Evolutionary conservation across 2,888 invertebrate genomes (phyloP), one percentile per base, ranked within the genome.

Genomic region (Andrena minutula): DNA sequence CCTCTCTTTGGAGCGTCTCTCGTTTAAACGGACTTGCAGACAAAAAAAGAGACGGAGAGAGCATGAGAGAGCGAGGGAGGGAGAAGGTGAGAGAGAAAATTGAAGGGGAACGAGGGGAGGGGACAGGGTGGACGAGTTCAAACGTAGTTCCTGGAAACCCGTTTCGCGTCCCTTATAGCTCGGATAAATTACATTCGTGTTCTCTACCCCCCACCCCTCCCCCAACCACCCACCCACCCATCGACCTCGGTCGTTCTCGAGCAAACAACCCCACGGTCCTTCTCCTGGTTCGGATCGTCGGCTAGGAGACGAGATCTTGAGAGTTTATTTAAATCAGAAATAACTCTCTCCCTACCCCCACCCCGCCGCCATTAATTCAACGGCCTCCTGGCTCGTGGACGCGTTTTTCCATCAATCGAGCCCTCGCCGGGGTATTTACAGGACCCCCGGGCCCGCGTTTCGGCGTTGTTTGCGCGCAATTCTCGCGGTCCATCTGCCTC

Each of bases 151-250:
- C 84, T 83, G 74, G 83, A 87, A 88, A 86, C 84, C 85, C 88
- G 89, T 89, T 91, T 90, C 89, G 88, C 91, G 88, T 91, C 90
- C 89, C 90, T 90, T 90, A 88, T 86, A 88, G 86, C 87, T 71
- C 60, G 88, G 88, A 91, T 92, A 91, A 93, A 92, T 92, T 91
- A 91, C 92, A 91, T 92, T 92, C 91, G 89, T 92, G 91, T 91
- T 90, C 84, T 73, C 61, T 73, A 12, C 32, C 63, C 71, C 75
- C 41, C 30, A 1, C 28, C 4, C 51, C 56, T 6, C 47, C 20
- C 35, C 53, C 66, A 35, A 3, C 64, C 76, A 16, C 32, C 63
- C 71, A 73, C 32, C 47, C 41, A 30, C 4, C 53, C 61, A 7
- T 61, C 65, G 23, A 23, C 47, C 61, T n/a, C 35, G 64, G 56